phyloP scores from a whole-genome alignment of 2,888 invertebrate species.

The Agriotes lineatus region DNA sequence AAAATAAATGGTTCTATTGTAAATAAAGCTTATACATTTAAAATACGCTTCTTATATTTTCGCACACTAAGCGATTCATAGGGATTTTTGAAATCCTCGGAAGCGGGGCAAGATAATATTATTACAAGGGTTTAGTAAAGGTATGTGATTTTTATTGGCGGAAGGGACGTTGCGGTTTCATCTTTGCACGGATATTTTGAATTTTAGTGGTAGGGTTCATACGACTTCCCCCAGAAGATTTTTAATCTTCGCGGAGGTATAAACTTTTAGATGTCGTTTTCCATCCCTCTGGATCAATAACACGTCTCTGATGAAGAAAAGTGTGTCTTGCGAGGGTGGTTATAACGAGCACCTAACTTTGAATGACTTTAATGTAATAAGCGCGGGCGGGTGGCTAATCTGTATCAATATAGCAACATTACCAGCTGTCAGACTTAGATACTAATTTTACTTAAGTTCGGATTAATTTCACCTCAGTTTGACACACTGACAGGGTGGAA shows the following conservation, averaged over 20 bases:
- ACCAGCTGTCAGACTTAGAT: conserved; percentile 1
- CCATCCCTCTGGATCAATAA: conserved; percentile 20
- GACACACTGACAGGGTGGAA: neutral
- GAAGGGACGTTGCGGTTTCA: neutral
- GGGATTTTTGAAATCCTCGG: too few species aligned
- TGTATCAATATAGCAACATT: conserved; percentile 19
- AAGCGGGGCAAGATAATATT: too few species aligned
- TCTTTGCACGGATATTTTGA: conserved; percentile 3
- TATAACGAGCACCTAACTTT: conserved; percentile 12
- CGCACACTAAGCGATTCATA: too few species aligned
- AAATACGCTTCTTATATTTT: too few species aligned
- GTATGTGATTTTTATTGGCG: neutral
- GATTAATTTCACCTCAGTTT: neutral
- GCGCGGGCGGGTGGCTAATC: conserved; percentile 6
- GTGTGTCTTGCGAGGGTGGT: conserved; percentile 9
- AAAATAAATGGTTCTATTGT: too few species aligned
- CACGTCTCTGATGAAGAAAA: conserved; percentile 24
- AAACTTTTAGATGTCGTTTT: conserved; percentile 5
- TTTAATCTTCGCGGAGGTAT: conserved; percentile 26
- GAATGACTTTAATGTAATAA: conserved; percentile 16
- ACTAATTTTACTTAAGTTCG: neutral
- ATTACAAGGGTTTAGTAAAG: too few species aligned
- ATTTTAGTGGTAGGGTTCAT: conserved; percentile 6
- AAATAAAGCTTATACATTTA: too few species aligned
- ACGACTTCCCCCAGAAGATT: conserved; percentile 5